A percentile compares a stretch with the other conserved stretches of the same genome.
These are phyloP conservation scores for Cephonodes hylas DNA, from an alignment of 2,888 invertebrate genomes.

Conservation along the genomic window DNA sequence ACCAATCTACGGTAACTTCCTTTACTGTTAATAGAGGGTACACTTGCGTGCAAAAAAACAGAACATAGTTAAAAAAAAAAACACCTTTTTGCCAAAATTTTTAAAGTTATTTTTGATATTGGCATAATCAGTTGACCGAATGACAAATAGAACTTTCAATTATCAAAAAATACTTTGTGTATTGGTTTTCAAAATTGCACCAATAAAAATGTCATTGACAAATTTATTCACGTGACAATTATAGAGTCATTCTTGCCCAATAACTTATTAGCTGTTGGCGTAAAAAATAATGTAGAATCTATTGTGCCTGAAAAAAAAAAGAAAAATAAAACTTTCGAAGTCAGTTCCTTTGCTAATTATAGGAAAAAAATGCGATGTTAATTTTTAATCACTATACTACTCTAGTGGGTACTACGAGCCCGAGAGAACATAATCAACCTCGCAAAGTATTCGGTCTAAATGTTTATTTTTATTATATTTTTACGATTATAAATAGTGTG, in stretches of 20 bases:
- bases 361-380: not conserved
- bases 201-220: not conserved
- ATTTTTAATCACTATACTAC: not conserved
- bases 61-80: not conserved
- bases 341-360: not conserved
- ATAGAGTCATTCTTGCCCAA: not conserved
- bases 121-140: no score
- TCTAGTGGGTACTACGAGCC: conserved; percentile 19
- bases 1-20: conserved; percentile 33
- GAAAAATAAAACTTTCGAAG: conserved; percentile 12
- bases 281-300: not conserved
- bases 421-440: conserved; percentile 25
- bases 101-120: no score
- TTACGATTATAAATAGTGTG: conserved; percentile 70
- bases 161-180: not conserved
- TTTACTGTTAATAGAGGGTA: conserved; percentile 25
- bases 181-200: no score
- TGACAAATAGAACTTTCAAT: not conserved
- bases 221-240: no score
- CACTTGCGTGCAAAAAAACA: conserved; percentile 4
- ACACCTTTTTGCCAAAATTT: no score
- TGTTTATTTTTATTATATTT: conserved; percentile 36
- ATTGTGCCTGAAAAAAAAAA: not conserved
- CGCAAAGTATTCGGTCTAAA: conserved; percentile 19
- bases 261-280: not conserved